A percentile compares a stretch with the other conserved stretches of the same genome.
These are phyloP conservation scores for Limnephilus auricula DNA, from an alignment of 2,888 invertebrate species.

Conservation along the genomic window DNA sequence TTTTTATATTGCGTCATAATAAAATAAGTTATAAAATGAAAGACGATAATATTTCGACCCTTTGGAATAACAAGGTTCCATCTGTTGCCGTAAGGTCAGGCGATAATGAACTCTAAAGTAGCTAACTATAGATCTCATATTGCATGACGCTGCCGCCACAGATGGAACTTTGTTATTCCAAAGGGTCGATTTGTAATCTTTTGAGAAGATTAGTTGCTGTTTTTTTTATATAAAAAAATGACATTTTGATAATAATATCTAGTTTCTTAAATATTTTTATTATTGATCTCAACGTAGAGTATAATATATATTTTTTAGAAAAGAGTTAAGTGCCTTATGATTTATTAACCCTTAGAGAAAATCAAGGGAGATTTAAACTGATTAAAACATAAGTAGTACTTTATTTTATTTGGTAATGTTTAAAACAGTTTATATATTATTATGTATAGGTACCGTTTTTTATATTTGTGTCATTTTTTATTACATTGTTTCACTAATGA, in stretches of 20 bases:
- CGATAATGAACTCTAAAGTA: too few species aligned
- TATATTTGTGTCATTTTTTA: background rate
- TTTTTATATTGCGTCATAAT: background rate
- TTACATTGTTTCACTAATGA: background rate
- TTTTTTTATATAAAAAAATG: background rate
- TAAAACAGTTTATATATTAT: background rate
- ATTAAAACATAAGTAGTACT: background rate
- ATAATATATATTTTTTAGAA: background rate
- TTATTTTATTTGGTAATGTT: background rate
- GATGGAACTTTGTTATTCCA: too few species aligned
- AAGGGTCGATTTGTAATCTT: conserved; percentile 21
- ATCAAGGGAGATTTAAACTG: background rate
- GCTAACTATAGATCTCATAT: too few species aligned
- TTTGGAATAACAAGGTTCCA: too few species aligned
- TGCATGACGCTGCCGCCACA: too few species aligned
- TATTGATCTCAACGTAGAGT: background rate
- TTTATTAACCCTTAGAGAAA: background rate
- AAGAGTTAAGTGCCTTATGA: background rate
- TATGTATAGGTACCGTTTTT: background rate
- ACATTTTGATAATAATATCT: background rate
- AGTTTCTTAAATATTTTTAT: background rate
- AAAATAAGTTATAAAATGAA: background rate
- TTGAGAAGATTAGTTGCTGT: conserved; percentile 11
- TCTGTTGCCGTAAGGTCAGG: too few species aligned
- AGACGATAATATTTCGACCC: background rate